Evolutionary conservation across 2,797 vertebrate genomes (phyloP), one percentile per base, ranked within the genome.

Genomic region (Botia kubotai): DNA sequence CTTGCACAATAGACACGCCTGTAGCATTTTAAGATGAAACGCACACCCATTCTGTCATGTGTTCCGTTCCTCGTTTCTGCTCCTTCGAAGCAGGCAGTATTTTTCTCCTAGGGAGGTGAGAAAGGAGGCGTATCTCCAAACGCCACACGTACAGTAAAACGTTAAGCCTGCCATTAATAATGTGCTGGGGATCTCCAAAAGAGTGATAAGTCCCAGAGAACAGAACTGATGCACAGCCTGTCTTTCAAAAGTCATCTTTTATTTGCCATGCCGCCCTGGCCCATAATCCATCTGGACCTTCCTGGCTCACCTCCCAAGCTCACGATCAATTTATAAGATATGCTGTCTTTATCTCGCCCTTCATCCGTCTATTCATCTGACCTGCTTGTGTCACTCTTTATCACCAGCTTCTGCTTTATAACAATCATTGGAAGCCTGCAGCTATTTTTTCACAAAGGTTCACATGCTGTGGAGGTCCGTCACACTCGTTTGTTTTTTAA

Each of bases 251-350:
- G 77, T 85, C 57, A 71, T 83, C 48, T 69, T 63, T 76, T 55
- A 79, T 79, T 68, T 77, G 52, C 43, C 43, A 46, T 46, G 1
- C 6, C 8, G 53, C 55, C 79, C 52, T 52, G 46, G 14, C 33
- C 33, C 4, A 1, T 33, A 33, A 33, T 71, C 67, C 83, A 36
- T 33, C 58, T 53, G 62, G 86, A 83, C 85, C 80, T 80, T 85
- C 62, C 79, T 78, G 19, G 72, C 66, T 83, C 39, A 66, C 70
- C 21, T 82, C 78, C 81, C 80, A 83, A 87, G 90, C 84, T 84
- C 85, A 86, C 87, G 81, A 77, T 82, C 83, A 87, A 89, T 82
- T 39, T 39, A 52, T 91, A 2, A 52, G 39, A 52, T 71, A 48
- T 89, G 85, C 79, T 74, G 79, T 75, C 23, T 79, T 89, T 88